phyloP scores from a whole-genome alignment of 1,140 invertebrate species.

The Scaptomyza montana region DNA sequence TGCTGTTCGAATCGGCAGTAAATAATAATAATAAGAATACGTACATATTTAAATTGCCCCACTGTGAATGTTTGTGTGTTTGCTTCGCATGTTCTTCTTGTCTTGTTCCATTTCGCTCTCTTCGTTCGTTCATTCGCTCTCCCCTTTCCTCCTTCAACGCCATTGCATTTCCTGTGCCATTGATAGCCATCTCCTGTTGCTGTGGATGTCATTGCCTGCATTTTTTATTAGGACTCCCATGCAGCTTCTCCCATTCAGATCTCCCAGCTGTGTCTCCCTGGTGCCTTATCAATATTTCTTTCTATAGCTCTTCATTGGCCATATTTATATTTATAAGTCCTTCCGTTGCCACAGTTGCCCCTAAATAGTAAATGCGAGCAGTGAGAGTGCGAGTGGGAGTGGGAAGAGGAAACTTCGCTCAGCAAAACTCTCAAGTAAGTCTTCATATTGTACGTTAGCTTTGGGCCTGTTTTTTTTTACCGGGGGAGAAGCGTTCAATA shows the following conservation, averaged over 20 bases:
- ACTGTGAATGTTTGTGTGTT: neutral
- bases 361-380: neutral
- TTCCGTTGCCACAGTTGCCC: slow-evolving; percentile 45
- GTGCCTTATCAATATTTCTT: slow-evolving; percentile 47
- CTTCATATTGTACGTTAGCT: slow-evolving; percentile 45
- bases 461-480: slow-evolving; percentile 6
- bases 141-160: too few relatives aligned
- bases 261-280: slow-evolving; percentile 9
- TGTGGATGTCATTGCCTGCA: slow-evolving; percentile 46
- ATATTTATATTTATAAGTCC: slow-evolving; percentile 51
- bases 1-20: slow-evolving; percentile 52
- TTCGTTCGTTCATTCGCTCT: slow-evolving; percentile 14
- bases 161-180: slow-evolving; percentile 55
- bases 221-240: slow-evolving; percentile 57
- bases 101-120: slow-evolving; percentile 11
- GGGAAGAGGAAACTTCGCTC: slow-evolving; percentile 6
- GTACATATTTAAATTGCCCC: slow-evolving; percentile 71
- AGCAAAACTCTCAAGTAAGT: slow-evolving; percentile 16
- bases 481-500: slow-evolving; percentile 36
- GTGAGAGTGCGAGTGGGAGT: neutral
- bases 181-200: slow-evolving; percentile 65
- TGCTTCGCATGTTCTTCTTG: neutral
- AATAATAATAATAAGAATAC: slow-evolving; percentile 76
- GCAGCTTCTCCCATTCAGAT: slow-evolving; percentile 16
- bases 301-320: slow-evolving; percentile 50